phyloP scores from a whole-genome alignment of 2,888 invertebrate species.

The Agrilus biguttatus region DNA sequence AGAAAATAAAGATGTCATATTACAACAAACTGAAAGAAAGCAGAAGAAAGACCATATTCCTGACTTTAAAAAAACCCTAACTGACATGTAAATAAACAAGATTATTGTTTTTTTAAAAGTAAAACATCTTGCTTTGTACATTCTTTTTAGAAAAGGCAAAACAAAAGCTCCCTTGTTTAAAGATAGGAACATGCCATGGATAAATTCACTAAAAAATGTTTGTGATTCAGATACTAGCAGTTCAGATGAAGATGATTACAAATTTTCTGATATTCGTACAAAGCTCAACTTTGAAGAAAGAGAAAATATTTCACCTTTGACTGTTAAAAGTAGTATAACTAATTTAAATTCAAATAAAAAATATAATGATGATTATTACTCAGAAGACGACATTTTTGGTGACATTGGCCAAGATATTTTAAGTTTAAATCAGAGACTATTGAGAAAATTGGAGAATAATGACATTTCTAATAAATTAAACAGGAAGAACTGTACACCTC shows the following conservation, averaged over 20 bases:
- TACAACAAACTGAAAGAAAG: conserved; percentile 18
- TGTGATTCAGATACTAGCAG: conserved; percentile 19
- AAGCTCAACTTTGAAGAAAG: neutral
- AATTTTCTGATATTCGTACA: neutral
- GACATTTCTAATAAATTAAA: conserved; percentile 4
- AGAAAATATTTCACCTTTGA: neutral
- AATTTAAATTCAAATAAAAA: no score
- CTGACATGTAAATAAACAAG: conserved; percentile 12
- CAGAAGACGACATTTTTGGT: no score
- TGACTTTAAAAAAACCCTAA: conserved; percentile 8
- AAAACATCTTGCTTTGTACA: neutral
- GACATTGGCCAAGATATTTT: no score
- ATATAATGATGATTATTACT: no score
- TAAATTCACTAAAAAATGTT: conserved; percentile 13
- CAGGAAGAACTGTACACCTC: neutral
- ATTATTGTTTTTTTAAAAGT: neutral
- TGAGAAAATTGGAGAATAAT: neutral
- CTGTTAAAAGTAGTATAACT: no score
- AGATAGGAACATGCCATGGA: conserved; percentile 17
- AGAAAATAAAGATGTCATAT: conserved; percentile 18
- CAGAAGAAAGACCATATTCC: conserved; percentile 3
- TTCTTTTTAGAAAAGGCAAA: conserved; percentile 5
- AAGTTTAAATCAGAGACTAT: no score
- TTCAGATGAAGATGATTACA: neutral
- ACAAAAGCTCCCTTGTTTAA: conserved; percentile 7